Conservation (phyloP, 1,140 invertebrate species). For the Drosophila guanche region DNA sequence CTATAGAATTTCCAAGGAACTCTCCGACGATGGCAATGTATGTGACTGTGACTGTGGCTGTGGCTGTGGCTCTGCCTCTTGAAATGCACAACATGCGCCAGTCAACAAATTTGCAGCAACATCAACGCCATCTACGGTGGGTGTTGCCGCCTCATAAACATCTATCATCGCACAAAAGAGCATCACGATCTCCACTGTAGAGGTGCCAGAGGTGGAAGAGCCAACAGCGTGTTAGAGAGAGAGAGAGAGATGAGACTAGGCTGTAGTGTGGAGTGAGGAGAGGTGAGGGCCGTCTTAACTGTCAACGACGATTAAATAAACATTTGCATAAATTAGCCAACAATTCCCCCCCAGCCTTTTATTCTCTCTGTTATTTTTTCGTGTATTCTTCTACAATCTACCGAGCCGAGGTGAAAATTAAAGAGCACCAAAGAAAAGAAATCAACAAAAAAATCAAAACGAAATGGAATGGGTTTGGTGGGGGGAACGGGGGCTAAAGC, state of each 20-base stretch:
- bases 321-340: slow-evolving; percentile 82
- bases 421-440: slow-evolving; percentile 74
- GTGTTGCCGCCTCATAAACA: slow-evolving; percentile 78
- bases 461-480: slow-evolving; percentile 19
- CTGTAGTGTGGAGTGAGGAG: slow-evolving; percentile 27
- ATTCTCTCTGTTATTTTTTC: too few relatives aligned
- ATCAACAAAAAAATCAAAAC: slow-evolving; percentile 50
- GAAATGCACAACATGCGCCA: slow-evolving; percentile 73
- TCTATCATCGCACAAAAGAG: slow-evolving; percentile 76
- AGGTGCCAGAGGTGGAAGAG: slow-evolving; percentile 12
- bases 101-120: slow-evolving; percentile 75
- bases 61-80: slow-evolving; percentile 19
- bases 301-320: slow-evolving; percentile 82
- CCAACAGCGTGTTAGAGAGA: not conserved
- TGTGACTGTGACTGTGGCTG: too few relatives aligned
- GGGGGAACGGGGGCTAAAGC: too few relatives aligned
- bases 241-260: slow-evolving; percentile 3
- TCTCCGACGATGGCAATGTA: not conserved
- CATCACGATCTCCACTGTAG: slow-evolving; percentile 27
- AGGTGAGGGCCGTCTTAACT: slow-evolving; percentile 70
- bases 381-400: slow-evolving; percentile 31
- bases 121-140: slow-evolving; percentile 76
- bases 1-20: slow-evolving; percentile 49
- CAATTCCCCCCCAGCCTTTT: not conserved
- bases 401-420: slow-evolving; percentile 68